A percentile compares a stretch with the other conserved stretches of the same genome.
These are phyloP conservation scores for Papilio xuthus DNA, from an alignment of 1,140 invertebrate species.

Conservation along the genomic window DNA sequence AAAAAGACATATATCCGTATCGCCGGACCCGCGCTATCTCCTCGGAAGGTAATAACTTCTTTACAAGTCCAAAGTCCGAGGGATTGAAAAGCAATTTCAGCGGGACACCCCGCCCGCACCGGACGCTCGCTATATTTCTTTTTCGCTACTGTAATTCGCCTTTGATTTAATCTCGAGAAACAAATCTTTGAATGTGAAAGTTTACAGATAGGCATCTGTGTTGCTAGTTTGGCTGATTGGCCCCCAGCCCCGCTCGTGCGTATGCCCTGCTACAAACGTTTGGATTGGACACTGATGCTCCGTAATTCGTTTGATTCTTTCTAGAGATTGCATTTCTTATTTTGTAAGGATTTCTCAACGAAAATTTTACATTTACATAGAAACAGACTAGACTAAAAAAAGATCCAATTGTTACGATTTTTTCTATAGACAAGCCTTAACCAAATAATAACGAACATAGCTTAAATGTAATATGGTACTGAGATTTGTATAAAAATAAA, in stretches of 20 bases:
- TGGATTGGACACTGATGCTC: constrained; percentile 73
- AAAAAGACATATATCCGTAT: constrained; percentile 82
- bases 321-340: constrained; percentile 76
- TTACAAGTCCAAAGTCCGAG: constrained; percentile 83
- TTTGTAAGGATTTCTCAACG: constrained; percentile 49
- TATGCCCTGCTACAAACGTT: constrained; percentile 66
- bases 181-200: constrained; percentile 81
- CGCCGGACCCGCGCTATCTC: constrained; percentile 80
- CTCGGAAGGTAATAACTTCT: constrained; percentile 83
- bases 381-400: constrained; percentile 1
- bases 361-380: constrained; percentile 2
- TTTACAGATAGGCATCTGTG: constrained; percentile 78
- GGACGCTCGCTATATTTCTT: constrained; percentile 79
- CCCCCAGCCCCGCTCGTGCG: constrained; percentile 65
- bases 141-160: constrained; percentile 81
- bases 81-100: constrained; percentile 83
- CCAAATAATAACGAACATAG: too few relatives aligned
- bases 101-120: constrained; percentile 76
- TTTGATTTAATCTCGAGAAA: constrained; percentile 82
- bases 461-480: neutral
- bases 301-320: constrained; percentile 75
- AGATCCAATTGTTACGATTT: neutral
- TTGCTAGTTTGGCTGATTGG: constrained; percentile 79
- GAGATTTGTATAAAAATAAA: neutral
- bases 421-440: neutral